phyloP scores from a whole-genome alignment of 2,113 vertebrate species.

The Nicator chloris region DNA sequence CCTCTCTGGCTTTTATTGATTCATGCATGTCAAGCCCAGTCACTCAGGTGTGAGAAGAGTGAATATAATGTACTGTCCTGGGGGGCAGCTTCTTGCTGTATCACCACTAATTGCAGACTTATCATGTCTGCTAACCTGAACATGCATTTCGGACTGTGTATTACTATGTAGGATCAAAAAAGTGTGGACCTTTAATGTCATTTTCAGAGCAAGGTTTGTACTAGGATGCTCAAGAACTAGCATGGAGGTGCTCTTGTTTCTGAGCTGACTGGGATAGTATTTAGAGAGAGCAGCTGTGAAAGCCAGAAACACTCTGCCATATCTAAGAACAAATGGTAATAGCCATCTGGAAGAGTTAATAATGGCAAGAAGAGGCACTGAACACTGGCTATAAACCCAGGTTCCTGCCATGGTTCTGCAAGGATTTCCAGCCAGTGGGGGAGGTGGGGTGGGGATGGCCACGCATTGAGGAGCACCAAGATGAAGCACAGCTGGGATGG shows the following conservation, averaged over 20 bases:
- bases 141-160: neutral
- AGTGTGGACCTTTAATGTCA: neutral
- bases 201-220: neutral
- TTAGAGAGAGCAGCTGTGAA: slow-evolving; percentile 1
- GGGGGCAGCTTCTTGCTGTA: neutral
- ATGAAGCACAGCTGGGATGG: neutral
- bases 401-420: neutral
- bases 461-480: neutral
- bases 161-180: neutral
- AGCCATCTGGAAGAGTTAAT: neutral
- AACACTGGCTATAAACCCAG: neutral
- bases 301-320: neutral
- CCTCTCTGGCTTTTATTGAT: neutral
- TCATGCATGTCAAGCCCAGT: neutral
- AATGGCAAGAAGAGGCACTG: neutral
- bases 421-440: neutral
- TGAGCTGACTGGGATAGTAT: neutral
- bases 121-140: neutral
- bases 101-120: neutral
- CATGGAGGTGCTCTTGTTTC: neutral
- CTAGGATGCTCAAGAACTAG: neutral
- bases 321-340: neutral
- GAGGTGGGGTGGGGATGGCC: neutral
- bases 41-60: neutral
- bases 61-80: slow-evolving; percentile 8